phyloP scores from a whole-genome alignment of 2,888 invertebrate genomes.

The Microplitis deprimator region DNA sequence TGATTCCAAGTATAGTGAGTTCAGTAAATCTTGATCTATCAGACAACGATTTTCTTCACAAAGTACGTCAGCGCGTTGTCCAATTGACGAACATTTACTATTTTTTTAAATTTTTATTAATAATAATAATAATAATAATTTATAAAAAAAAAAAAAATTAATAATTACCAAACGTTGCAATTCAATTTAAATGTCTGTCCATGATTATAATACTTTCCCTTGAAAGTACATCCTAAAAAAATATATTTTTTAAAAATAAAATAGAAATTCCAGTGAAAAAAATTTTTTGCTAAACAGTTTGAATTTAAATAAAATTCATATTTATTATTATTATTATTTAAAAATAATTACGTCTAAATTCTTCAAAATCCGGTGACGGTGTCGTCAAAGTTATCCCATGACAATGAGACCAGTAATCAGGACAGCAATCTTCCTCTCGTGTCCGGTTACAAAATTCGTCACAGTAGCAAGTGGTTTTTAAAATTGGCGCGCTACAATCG shows the following conservation, averaged over 20 bases:
- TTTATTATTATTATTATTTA: no score
- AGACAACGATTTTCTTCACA: constrained; percentile 85
- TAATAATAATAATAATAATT: constrained; percentile 15
- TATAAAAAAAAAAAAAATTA: background rate
- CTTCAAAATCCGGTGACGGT: constrained; percentile 49
- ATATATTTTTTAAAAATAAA: constrained; percentile 40
- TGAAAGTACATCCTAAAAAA: constrained; percentile 73
- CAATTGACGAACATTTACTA: constrained; percentile 74
- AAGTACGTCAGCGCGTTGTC: constrained; percentile 71
- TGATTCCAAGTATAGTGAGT: constrained; percentile 77
- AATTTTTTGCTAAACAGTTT: no score
- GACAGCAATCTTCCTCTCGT: constrained; percentile 88
- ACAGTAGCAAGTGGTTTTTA: constrained; percentile 91
- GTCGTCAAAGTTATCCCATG: constrained; percentile 68
- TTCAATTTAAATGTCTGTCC: constrained; percentile 76
- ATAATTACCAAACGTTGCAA: constrained; percentile 83
- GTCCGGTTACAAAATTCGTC: constrained; percentile 91
- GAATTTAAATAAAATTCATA: no score
- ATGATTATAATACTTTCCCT: constrained; percentile 73
- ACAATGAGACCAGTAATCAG: constrained; percentile 88
- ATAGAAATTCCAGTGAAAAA: background rate
- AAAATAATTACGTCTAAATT: constrained; percentile 46
- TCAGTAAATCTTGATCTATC: constrained; percentile 80
- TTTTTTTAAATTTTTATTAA: constrained; percentile 22
- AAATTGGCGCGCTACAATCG: constrained; percentile 85